Base-by-base conservation (phyloP, 2,797 vertebrate genomes). In the Pseudomugil gertrudae region DNA sequence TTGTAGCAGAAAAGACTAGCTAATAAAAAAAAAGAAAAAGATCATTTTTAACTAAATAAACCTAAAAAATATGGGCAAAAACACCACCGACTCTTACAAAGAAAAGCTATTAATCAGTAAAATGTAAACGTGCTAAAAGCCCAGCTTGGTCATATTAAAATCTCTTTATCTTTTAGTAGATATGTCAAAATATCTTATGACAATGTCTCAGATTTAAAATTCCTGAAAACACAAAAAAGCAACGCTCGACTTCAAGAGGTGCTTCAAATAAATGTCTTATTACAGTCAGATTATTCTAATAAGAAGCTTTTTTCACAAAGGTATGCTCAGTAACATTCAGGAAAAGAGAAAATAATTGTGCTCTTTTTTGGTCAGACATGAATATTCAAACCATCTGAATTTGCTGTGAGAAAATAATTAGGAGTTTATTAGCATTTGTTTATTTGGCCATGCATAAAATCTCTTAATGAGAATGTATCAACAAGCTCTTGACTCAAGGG, bases 371-470 rank as follows among this genome's bases (percentile, higher is more conserved):
- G 83, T 74, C 81, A 79, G 72, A 86, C 83, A 90, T 92, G 81
- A 92, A 94, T 92, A 92, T 93, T 92, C 89, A 92, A 85, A 83
- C 80, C 56, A 60, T 79, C 63, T 55, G 65, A 78, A 80, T 90
- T 79, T 86, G 83, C 83, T 78, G 78, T 80, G 65, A 85, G 83
- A 85, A 90, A 89, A 91, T 93, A 94, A 93, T 92, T 91, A 92
- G 87, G 74, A 78, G 75, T 85, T 80, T 86, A 93, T 93, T 93
- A 90, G 91, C 88, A 91, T 92, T 93, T 94, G 89, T 92, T 92
- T 92, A 90, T 92, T 92, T 92, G 86, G 81, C 78, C 88, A 79
- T 87, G 90, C 91, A 85, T 89, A 89, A 87, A 92, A 89, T 78
- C 80, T 79, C 78, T 86, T 94, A 91, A 93, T 94, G 88, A 92